Percentiles rank a stretch among this genome's conserved stretches.
Evolutionary conservation across 1,140 invertebrate genomes (phyloP).

Genomic region (Cryptotermes secundus): DNA sequence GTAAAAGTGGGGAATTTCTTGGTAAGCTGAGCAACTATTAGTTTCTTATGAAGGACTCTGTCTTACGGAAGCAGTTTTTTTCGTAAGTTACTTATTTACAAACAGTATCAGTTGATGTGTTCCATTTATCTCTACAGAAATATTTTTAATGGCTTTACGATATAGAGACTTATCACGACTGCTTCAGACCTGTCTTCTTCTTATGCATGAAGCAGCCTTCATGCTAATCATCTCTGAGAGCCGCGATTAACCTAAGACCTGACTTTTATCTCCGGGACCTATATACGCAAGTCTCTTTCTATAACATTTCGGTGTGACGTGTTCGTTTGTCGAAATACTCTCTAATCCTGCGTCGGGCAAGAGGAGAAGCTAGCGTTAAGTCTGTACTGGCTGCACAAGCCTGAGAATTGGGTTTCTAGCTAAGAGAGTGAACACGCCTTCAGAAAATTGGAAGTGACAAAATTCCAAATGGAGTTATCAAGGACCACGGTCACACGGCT

Average conservation of each 20-base stretch:
- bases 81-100: too few relatives aligned
- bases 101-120: too few relatives aligned
- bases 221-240: not conserved
- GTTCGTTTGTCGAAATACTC: not conserved
- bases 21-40: too few relatives aligned
- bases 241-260: not conserved
- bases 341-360: not conserved
- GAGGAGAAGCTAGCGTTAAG: not conserved
- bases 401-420: not conserved
- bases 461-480: constrained; percentile 2
- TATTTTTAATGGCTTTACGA: too few relatives aligned
- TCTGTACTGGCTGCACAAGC: not conserved
- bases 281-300: not conserved
- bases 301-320: not conserved
- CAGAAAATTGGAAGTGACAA: constrained; percentile 19
- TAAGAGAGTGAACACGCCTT: not conserved
- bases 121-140: too few relatives aligned
- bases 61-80: too few relatives aligned
- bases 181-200: not conserved
- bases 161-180: too few relatives aligned
- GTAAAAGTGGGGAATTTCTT: too few relatives aligned
- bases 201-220: not conserved
- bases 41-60: too few relatives aligned
- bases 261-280: not conserved
- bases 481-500: not conserved